phyloP scores from a whole-genome alignment of 1,140 invertebrate species.

The Neoseiulus cucumeris region DNA sequence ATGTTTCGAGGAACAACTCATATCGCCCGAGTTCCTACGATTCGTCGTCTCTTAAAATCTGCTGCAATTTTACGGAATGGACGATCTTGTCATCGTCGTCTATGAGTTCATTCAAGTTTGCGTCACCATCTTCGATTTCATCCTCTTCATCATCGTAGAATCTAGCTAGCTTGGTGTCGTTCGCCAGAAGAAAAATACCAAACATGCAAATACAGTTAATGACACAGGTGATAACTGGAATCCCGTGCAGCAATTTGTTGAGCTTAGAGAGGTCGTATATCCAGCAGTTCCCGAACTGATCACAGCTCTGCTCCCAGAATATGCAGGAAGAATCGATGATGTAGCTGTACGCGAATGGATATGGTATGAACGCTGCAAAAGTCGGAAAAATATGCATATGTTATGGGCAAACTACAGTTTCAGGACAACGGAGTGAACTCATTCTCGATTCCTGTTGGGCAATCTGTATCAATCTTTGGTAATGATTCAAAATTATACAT shows the following conservation, averaged over 20 bases:
- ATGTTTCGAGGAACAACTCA: too few relatives aligned
- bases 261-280: not conserved
- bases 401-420: too few relatives aligned
- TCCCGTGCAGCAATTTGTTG: not conserved
- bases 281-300: not conserved
- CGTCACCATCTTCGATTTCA: not conserved
- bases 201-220: not conserved
- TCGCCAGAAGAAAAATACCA: not conserved
- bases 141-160: slow-evolving; percentile 1
- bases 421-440: too few relatives aligned
- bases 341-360: slow-evolving; percentile 6
- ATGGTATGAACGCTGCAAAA: not conserved
- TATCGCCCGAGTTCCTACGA: too few relatives aligned
- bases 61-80: too few relatives aligned
- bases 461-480: too few relatives aligned
- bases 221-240: not conserved
- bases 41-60: too few relatives aligned
- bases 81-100: not conserved
- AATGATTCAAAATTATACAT: not conserved
- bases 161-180: not conserved
- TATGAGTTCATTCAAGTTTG: not conserved
- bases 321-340: not conserved
- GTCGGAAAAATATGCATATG: too few relatives aligned
- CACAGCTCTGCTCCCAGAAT: slow-evolving; percentile 1
- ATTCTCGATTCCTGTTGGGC: too few relatives aligned